phyloP scores from a whole-genome alignment of 1,140 invertebrate species.

The Penaeus indicus region DNA sequence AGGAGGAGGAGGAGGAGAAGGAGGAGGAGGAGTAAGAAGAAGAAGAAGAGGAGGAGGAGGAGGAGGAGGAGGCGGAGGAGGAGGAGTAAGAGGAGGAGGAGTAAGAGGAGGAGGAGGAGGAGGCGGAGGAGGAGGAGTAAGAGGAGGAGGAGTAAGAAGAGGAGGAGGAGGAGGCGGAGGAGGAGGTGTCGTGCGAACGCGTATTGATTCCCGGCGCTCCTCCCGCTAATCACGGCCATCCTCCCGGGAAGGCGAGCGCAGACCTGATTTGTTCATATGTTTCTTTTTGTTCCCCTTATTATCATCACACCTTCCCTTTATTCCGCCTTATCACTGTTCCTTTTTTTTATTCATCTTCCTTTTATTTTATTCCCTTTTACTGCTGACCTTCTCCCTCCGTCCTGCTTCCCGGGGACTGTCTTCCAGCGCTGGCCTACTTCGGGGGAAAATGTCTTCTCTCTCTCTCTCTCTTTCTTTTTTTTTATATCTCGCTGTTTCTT shows the following conservation, averaged over 20 bases:
- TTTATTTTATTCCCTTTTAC: no score
- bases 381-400: no score
- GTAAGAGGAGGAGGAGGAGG: not conserved
- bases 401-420: no score
- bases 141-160: not conserved
- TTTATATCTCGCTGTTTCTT: no score
- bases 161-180: not conserved
- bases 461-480: no score
- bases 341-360: not conserved
- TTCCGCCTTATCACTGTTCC: not conserved
- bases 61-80: not conserved
- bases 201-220: constrained; percentile 3
- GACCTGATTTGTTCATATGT: not conserved
- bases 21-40: not conserved
- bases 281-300: not conserved
- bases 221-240: constrained; percentile 8
- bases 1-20: not conserved
- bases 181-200: not conserved
- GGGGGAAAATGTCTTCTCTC: no score
- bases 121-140: not conserved
- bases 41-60: not conserved
- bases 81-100: not conserved
- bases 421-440: no score
- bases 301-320: not conserved
- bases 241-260: constrained; percentile 2